phyloP scores from a whole-genome alignment of 2,888 invertebrate genomes.

The Drosophila algonquin region DNA sequence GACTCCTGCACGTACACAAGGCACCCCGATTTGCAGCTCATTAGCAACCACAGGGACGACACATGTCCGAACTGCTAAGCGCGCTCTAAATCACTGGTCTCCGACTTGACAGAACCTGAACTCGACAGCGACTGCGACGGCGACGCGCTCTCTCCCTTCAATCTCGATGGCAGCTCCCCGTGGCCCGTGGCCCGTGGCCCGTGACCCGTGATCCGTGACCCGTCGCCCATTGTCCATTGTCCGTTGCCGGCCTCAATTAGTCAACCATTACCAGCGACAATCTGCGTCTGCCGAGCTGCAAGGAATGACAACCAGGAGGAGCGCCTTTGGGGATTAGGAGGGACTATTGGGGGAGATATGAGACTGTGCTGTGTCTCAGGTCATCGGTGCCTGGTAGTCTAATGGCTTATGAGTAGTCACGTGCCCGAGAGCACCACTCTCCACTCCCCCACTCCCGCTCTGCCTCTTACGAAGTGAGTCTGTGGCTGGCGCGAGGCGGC shows the following conservation, averaged over 20 bases:
- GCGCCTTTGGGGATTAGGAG: neutral
- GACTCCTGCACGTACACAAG: constrained; percentile 63
- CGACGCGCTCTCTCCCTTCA: neutral
- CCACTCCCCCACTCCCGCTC: constrained; percentile 6
- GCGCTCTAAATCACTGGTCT: constrained; percentile 74
- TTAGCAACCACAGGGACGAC: constrained; percentile 71
- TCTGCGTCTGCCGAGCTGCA: constrained; percentile 49
- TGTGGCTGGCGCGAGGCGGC: constrained; percentile 29
- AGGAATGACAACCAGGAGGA: constrained; percentile 36
- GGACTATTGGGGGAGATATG: constrained; percentile 2
- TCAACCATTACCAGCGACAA: constrained; percentile 73
- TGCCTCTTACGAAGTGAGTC: constrained; percentile 51
- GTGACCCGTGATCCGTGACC: constrained; percentile 1
- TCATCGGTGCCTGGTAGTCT: constrained; percentile 46
- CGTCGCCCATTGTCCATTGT: constrained; percentile 23
- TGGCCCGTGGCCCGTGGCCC: constrained; percentile 1
- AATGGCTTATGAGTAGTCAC: constrained; percentile 79
- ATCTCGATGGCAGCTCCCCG: neutral
- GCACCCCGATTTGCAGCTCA: constrained; percentile 75
- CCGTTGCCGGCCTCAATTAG: constrained; percentile 67
- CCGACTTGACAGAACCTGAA: constrained; percentile 57
- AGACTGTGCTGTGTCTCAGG: constrained; percentile 44
- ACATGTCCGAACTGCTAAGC: constrained; percentile 75
- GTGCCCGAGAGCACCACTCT: constrained; percentile 46
- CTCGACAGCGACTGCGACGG: constrained; percentile 19